Conservation (phyloP, 1,140 invertebrate genomes). For the Cardiocondyla obscurior region DNA sequence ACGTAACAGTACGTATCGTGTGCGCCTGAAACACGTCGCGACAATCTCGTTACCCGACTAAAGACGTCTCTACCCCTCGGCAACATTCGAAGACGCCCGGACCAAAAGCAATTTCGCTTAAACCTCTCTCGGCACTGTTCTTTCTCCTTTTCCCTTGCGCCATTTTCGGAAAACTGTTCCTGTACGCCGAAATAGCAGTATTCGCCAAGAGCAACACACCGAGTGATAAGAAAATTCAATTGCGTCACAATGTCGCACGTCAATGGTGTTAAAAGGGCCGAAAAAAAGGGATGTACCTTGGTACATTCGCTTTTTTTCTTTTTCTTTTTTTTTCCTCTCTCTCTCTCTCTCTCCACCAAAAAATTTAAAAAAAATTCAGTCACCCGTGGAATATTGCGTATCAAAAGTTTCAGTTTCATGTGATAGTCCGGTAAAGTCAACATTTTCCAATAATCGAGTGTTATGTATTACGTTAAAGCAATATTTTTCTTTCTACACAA, state of each 20-base stretch:
- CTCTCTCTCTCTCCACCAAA: background rate
- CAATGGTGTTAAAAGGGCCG: background rate
- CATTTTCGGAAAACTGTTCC: background rate
- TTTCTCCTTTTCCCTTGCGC: conserved; percentile 11
- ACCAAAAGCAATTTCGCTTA: conserved; percentile 66
- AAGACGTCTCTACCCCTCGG: conserved; percentile 41
- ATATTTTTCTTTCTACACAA: background rate
- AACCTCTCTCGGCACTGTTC: conserved; percentile 22
- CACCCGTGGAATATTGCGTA: background rate
- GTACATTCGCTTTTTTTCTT: too few relatives aligned
- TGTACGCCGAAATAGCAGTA: conserved; percentile 19
- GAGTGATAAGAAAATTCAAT: conserved; percentile 67
- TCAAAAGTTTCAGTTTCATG: conserved; percentile 11
- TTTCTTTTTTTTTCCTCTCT: too few relatives aligned
- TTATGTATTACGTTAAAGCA: background rate
- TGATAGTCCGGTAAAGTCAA: background rate
- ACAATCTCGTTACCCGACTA: conserved; percentile 63
- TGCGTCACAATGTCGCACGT: conserved; percentile 19
- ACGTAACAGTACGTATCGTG: conserved; percentile 16
- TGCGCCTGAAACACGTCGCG: background rate
- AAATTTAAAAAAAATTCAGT: conserved; percentile 2
- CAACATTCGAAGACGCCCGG: conserved; percentile 41
- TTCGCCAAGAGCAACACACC: conserved; percentile 24
- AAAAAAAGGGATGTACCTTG: background rate
- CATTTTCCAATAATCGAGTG: conserved; percentile 7